Conservation (phyloP, 2,113 vertebrate genomes). For the Laticauda laticaudata region DNA sequence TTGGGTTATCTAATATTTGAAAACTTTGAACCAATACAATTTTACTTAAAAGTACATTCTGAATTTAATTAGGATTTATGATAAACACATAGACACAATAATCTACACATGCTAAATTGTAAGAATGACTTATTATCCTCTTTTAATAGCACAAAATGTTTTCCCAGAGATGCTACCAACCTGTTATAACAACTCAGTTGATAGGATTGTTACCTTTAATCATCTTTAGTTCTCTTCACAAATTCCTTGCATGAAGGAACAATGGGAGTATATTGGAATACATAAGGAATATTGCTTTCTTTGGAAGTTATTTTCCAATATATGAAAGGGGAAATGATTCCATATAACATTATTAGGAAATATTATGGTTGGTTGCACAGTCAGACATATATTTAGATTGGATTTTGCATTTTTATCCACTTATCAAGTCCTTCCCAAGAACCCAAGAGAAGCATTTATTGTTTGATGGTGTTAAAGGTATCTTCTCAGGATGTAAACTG, state of each 20-base stretch:
- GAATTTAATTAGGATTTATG: neutral
- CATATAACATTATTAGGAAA: neutral
- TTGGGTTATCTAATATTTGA: neutral
- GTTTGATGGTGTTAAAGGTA: neutral
- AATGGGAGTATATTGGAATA: neutral
- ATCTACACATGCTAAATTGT: neutral
- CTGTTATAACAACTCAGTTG: neutral
- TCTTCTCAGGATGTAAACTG: neutral
- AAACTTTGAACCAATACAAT: neutral
- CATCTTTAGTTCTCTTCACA: neutral
- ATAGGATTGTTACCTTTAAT: neutral
- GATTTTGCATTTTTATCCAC: neutral
- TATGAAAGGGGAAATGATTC: neutral
- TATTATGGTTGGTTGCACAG: neutral
- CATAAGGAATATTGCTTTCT: neutral
- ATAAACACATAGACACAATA: neutral
- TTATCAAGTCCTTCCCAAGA: neutral
- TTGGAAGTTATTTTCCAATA: neutral
- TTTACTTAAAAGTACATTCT: neutral
- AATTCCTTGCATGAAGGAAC: neutral
- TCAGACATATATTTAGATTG: neutral
- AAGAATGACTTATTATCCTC: neutral
- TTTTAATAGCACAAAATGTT: neutral
- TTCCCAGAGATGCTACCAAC: neutral
- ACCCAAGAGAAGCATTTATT: neutral